Conservation (phyloP, 2,888 invertebrate species). For the Erebia epiphron region DNA sequence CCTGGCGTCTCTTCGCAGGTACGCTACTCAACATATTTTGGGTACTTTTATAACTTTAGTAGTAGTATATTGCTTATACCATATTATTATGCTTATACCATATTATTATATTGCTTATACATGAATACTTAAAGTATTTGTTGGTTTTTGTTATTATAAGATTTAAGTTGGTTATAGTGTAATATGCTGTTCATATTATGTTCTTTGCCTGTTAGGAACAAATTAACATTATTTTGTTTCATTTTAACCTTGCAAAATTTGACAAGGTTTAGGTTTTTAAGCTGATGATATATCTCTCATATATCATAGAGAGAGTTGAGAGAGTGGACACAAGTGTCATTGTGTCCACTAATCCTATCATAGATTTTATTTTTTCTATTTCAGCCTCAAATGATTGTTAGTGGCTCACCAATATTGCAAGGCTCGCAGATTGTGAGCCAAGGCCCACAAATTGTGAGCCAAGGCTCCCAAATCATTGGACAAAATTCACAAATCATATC, state of each 20-base stretch:
- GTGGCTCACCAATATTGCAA: slow-evolving; percentile 70
- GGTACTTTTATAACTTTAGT: background rate
- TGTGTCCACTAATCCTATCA: too few species aligned
- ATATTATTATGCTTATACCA: background rate
- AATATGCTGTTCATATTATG: too few species aligned
- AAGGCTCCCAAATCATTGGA: slow-evolving; percentile 69
- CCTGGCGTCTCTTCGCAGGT: slow-evolving; percentile 73
- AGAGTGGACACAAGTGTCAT: too few species aligned
- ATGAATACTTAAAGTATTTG: background rate
- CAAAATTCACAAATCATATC: slow-evolving; percentile 70
- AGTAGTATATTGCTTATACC: background rate
- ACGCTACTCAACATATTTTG: background rate
- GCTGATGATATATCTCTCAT: too few species aligned
- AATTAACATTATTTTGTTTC: too few species aligned
- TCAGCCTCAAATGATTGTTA: slow-evolving; percentile 76
- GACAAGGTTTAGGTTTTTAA: too few species aligned
- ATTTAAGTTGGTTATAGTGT: too few species aligned
- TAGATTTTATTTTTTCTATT: background rate
- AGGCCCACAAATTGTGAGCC: slow-evolving; percentile 73
- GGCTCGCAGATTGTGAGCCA: slow-evolving; percentile 75
- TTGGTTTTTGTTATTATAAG: background rate
- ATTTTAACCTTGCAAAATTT: too few species aligned
- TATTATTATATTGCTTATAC: background rate
- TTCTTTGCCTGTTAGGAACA: too few species aligned
- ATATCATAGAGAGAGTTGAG: too few species aligned